These are phyloP conservation scores for Eupithecia inturbata DNA, from an alignment of 2,888 invertebrate species.

Conservation along the genomic window DNA sequence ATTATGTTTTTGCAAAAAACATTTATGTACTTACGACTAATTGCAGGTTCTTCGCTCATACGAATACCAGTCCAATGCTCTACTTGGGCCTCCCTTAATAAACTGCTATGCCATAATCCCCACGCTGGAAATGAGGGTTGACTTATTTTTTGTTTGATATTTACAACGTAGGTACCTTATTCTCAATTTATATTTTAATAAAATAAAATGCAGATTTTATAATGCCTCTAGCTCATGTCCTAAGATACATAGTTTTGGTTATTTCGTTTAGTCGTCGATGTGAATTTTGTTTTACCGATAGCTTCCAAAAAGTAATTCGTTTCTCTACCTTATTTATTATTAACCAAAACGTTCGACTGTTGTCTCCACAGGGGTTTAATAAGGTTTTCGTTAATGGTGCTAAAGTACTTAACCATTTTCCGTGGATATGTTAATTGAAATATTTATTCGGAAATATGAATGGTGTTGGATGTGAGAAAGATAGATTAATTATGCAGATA, in stretches of 20 bases:
- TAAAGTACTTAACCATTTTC: conserved; percentile 49
- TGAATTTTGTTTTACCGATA: neutral
- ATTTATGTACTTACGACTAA: no score
- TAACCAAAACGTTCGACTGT: conserved; percentile 1
- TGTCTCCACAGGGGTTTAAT: conserved; percentile 46
- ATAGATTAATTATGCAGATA: conserved; percentile 31
- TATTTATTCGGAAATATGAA: conserved; percentile 45
- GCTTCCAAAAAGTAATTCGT: neutral
- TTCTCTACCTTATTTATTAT: conserved; percentile 1
- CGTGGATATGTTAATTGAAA: conserved; percentile 46
- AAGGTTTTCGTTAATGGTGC: conserved; percentile 45
- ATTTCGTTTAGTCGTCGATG: neutral
- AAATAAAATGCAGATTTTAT: no score
- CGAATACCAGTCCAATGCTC: no score
- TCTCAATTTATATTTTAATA: no score
- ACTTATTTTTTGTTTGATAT: no score
- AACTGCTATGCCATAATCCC: no score
- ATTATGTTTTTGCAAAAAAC: neutral
- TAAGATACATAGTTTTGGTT: neutral
- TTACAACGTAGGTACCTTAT: no score
- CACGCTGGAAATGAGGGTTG: no score
- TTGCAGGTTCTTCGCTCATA: no score
- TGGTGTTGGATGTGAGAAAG: conserved; percentile 37
- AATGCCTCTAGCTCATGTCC: no score
- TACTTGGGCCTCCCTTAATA: no score